Base-by-base conservation (phyloP, 2,888 invertebrate genomes). In the Drosophila recens region DNA sequence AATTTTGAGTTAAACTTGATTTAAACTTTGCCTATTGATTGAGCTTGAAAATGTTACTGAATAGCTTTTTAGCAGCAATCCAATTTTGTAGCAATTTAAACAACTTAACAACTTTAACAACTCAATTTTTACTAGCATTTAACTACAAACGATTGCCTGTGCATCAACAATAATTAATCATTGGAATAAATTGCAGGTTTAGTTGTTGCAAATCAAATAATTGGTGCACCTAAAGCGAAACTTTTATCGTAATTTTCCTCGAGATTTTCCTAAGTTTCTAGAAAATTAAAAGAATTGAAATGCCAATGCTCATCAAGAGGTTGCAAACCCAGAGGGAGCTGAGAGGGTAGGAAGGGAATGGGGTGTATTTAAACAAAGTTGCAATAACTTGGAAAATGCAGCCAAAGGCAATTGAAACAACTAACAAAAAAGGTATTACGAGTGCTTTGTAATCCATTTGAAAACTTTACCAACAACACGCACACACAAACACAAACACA, bases 361-460 rank as follows among this genome's bases (percentile, higher is more conserved):
- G n/a, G 38, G 0, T 9, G n/a, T 51, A 82, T 76, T 84, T 79
- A 79, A 78, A 72, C 72, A 79, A 85, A 82, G 80, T 85, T 82
- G 82, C 87, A 87, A 82, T 84, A 84, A 87, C 82, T 87, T 87
- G 72, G 70, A 54, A 59, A 63, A n/a, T 79, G 78, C 64, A 69
- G 59, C 53, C 65, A 51, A 59, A 42, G 53, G 49, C 71, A 58
- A 54, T 64, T 53, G 58, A 46, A 42, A 49, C 9, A 68, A 66
- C 59, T 49, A 57, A 46, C 42, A 13, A 36, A 48, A 43, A 72
- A 75, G 82, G 67, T 74, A 75, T 71, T 59, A 69, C 80, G 82
- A 85, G 76, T 85, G 85, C 82, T 87, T 80, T 80, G 82, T 75
- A 84, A 87, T 87, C 84, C 80, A 85, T 87, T 87, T 80, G 67